Percentiles rank a stretch among this genome's conserved stretches.
Evolutionary conservation across 2,113 vertebrate species (phyloP).

Genomic region (Indri indri): DNA sequence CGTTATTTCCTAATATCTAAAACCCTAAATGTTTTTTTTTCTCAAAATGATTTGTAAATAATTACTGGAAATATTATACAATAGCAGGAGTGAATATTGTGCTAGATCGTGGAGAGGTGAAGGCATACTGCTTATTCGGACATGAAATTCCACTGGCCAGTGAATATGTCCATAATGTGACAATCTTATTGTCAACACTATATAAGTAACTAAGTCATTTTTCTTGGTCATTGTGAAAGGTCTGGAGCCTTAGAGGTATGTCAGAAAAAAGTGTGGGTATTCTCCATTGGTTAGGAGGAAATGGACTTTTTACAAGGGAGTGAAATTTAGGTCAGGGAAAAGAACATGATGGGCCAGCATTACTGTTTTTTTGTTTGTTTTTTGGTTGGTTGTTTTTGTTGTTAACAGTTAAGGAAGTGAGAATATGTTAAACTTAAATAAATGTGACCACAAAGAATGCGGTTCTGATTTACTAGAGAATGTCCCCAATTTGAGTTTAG

Average conservation of each 20-base stretch:
- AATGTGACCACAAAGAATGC: conserved; percentile 39
- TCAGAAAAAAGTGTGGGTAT: background rate
- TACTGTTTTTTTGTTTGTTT: background rate
- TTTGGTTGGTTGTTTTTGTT: background rate
- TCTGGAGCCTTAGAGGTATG: conserved; percentile 30
- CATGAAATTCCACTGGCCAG: conserved; percentile 58
- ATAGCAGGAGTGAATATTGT: conserved; percentile 75
- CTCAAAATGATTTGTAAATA: conserved; percentile 82
- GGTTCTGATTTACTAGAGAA: conserved; percentile 46
- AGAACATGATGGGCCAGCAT: conserved; percentile 4
- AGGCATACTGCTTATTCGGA: conserved; percentile 30
- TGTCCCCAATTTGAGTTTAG: conserved; percentile 42
- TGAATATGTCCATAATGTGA: conserved; percentile 65
- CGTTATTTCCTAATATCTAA: conserved; percentile 77
- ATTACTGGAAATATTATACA: conserved; percentile 74
- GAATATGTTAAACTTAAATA: conserved; percentile 10
- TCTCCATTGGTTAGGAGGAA: background rate
- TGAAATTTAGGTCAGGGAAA: conserved; percentile 28
- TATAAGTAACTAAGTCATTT: conserved; percentile 76
- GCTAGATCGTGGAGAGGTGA: conserved; percentile 31
- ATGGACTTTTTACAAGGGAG: background rate
- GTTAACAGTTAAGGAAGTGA: conserved; percentile 34
- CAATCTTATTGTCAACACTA: conserved; percentile 75
- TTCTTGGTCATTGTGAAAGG: conserved; percentile 44
- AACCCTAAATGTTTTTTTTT: conserved; percentile 83